Evolutionary conservation across 2,888 invertebrate species (phyloP), one percentile per base, ranked within the genome.

Genomic region (Deilephila elpenor): DNA sequence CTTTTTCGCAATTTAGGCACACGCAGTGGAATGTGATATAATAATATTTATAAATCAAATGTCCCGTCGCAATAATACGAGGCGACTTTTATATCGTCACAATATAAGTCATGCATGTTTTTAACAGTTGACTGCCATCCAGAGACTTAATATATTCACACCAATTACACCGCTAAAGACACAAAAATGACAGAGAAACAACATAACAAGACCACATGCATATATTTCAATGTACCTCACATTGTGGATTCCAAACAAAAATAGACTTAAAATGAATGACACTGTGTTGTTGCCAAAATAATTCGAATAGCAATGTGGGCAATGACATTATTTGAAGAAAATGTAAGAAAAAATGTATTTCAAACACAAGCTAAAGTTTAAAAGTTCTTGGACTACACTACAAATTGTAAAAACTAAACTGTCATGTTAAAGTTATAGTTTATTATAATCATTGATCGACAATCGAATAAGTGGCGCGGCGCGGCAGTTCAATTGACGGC

Each of bases 211-310:
- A 81, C 77, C 79, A 75, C 81, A 78, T 82, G 83, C 83, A 84
- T 76, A 78, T 81, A 83, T 83, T 86, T 83, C 83, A 83, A 84
- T 88, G 85, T 84, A 80, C 78, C 73, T 79, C 80, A 85, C 84
- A 82, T 84, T 86, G 86, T 85, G 86, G 88, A 89, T 88, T 85
- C 87, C 87, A 81, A 81, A 86, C 91, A 85, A 89, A 92, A 93
- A 93, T 93, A 93, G 92, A 90, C 87, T 84, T 85, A 84, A 89
- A 92, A 92, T 92, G 88, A 91, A 92, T 90, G 92, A 89, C 89
- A 89, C 86, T 85, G 89, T 86, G 86, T 84, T 85, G 86, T 88
- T 93, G 93, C 93, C 93, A 93, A 93, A 93, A 93, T 93, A 89
- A 89, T 92, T 90, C 76, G 86, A 89, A 93, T 94, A 92, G 86